Evolutionary conservation across 2,113 vertebrate species (phyloP), one percentile per base, ranked within the genome.

Genomic region (Rhynchopsitta pachyrhyncha): DNA sequence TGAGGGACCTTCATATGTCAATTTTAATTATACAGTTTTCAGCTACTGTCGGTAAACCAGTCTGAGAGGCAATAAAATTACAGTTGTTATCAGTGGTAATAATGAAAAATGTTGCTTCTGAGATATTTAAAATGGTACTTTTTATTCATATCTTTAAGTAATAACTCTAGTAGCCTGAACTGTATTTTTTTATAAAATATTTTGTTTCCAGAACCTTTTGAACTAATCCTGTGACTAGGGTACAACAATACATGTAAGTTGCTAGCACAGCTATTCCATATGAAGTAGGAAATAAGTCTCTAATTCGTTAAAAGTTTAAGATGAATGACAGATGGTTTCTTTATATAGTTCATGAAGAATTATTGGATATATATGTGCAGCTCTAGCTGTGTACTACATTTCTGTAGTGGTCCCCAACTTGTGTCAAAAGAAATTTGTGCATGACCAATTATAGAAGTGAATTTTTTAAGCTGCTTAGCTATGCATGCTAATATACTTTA

Each of bases 391-490:
- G n/a, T 20, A 70, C 2, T 57, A 4, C 11, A 5, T 62, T 83
- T 77, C 24, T 84, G 10, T 64, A 53, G 31, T 35, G 28, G 19
- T 37, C 22, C 14, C 80, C 44, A 66, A 9, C 11, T 81, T 11
- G 2, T 57, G 17, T 67, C 42, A 79, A 55, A 91, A 89, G 3
- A 6, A 79, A 64, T 28, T 71, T 29, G 23, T 62, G 7, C 17
- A 31, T 7, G 2, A 85, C 22, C 27, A 60, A 33, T 18, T 47
- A 42, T 6, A 47, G 23, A 68, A 71, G 3, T 75, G 42, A 70
- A 74, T 89, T 86, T 84, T 84, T 82, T 76, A 75, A 82, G 80
- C 22, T 71, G 9, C 59, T 90, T 84, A 85, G 20, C 23, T 68
- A 60, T 73, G 39, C 35, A 82, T 90, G 85, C 41, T 76, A 76